Base-by-base conservation (phyloP, 2,113 vertebrate genomes). In the Myxocyprinus asiaticus region DNA sequence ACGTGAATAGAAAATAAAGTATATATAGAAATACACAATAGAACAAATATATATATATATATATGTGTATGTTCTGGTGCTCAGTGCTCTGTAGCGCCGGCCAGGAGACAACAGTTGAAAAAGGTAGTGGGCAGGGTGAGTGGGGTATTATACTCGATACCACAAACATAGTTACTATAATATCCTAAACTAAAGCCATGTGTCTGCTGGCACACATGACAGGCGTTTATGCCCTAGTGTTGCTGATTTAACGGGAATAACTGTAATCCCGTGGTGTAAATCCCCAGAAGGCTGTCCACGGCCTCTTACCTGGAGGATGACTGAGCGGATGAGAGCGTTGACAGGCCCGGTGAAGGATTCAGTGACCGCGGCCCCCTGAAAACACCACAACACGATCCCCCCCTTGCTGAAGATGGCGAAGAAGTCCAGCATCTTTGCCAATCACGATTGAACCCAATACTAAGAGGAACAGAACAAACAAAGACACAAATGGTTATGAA, bases 381-480 rank as follows among this genome's bases (percentile, higher is more conserved):
- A 98, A 88, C 96, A 98, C 96, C 96, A 98, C 85, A 98, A 87
- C 87, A 98, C 96, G 76, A 98, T 96, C 42, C 97, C 97, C 67
- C 97, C 97, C 88, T 98, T 98, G 89, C 96, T 97, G 91, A 98
- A 98, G 90, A 98, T 98, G 86, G 96, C 94, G 93, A 98, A 98
- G 88, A 98, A 98, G 86, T 98, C 97, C 79, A 98, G 93, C 97
- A 98, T 98, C 88, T 90, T 91, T 53, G 86, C 15, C 87, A 62
- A 78, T 74, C 82, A 81, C 83, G 82, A 73, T 56, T 43, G 53
- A 69, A 8, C 72, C 68, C 45, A 59, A 69, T 33, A 71, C 5
- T n/a, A 55, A 3, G 12, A 47, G 51, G 42, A 76, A 58, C 17
- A 66, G 51, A 70, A 87, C 51, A 82, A 3, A 81, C 73, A 82